These are phyloP conservation scores for Globia sparganii DNA, from an alignment of 2,888 invertebrate genomes.

Conservation along the genomic window DNA sequence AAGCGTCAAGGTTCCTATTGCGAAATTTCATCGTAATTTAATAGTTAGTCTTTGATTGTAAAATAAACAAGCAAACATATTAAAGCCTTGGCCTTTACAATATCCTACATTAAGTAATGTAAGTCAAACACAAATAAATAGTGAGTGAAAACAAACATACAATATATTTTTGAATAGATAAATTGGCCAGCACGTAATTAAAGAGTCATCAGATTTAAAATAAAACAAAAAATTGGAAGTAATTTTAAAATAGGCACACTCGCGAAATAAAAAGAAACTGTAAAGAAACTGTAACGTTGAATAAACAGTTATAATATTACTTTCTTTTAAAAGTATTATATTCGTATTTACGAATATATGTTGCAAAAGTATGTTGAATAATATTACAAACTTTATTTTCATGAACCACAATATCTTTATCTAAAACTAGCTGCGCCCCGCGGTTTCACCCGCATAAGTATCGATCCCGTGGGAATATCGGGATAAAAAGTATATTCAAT, in stretches of 20 bases:
- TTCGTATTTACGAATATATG: conserved; percentile 4
- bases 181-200: conserved; percentile 27
- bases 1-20: background rate
- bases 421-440: too few species aligned
- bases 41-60: too few species aligned
- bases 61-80: background rate
- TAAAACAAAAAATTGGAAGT: background rate
- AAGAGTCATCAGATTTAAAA: background rate
- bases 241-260: background rate
- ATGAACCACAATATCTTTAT: conserved; percentile 14
- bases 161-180: conserved; percentile 15
- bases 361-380: conserved; percentile 7
- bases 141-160: background rate
- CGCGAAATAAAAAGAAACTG: background rate
- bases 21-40: background rate
- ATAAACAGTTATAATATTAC: conserved; percentile 4
- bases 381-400: background rate
- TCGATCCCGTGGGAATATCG: too few species aligned
- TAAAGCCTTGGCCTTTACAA: conserved; percentile 21
- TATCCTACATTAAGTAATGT: background rate
- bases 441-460: too few species aligned
- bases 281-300: background rate
- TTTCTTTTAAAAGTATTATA: conserved; percentile 18
- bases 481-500: too few species aligned
- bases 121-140: conserved; percentile 12